Evolutionary conservation across 2,797 vertebrate species (phyloP).

Genomic region (Anisognathus igniventris): DNA sequence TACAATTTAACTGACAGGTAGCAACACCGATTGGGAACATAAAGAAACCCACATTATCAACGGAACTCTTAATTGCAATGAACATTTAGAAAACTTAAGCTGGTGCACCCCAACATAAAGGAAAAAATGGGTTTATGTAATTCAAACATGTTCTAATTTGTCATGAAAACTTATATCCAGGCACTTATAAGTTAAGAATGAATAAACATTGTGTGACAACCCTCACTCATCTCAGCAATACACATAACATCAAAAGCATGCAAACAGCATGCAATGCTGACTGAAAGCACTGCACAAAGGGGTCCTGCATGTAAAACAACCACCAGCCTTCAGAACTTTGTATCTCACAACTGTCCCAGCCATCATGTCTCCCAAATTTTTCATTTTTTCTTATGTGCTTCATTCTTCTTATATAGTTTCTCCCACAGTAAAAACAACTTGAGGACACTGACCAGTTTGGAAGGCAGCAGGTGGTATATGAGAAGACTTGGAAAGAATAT

Average conservation of each 20-base stretch:
- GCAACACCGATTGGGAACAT: too few species aligned
- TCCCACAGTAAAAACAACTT: neutral
- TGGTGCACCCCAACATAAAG: too few species aligned
- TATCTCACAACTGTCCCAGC: neutral
- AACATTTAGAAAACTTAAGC: too few species aligned
- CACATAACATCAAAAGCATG: neutral
- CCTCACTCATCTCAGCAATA: neutral
- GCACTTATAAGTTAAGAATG: neutral
- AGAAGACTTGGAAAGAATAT: conserved; percentile 28
- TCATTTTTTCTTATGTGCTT: neutral
- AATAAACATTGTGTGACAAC: neutral
- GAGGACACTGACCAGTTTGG: neutral
- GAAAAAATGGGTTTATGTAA: neutral
- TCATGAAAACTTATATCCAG: neutral
- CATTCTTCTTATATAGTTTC: neutral
- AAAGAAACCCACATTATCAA: too few species aligned
- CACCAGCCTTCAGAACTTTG: neutral
- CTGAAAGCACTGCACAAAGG: neutral
- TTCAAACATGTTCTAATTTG: neutral
- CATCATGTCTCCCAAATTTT: neutral
- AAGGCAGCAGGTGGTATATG: conserved; percentile 43
- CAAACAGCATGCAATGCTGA: neutral
- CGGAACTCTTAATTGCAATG: too few species aligned
- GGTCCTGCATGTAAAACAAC: neutral
- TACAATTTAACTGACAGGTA: too few species aligned